Evolutionary conservation across 2,888 invertebrate species (phyloP), one percentile per base, ranked within the genome.

Genomic region (Trissolcus japonicus): DNA sequence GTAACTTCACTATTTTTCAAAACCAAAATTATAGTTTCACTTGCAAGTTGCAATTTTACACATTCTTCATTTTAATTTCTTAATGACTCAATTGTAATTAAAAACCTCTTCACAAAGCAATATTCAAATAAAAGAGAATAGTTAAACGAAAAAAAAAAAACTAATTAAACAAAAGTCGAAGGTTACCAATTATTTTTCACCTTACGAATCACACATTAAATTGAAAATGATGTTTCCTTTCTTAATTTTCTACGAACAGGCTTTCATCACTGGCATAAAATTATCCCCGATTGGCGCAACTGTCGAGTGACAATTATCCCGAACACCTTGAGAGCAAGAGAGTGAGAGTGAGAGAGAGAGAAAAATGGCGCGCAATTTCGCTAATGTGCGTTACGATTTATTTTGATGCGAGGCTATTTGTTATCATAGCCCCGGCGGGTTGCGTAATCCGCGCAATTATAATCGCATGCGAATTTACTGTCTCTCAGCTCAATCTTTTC

Each of bases 361-460:
- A 69, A 61, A 69, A 61, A 46, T 68, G 13, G 48, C 19, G 35
- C 17, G 56, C 46, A 51, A 71, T 62, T 56, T 35, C 43, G 16
- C 16, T 16, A 46, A 46, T 46, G 14, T 46, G 46, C 6, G 40
- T 63, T 62, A 68, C 59, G 62, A 46, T 60, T 74, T 48, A 55
- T 60, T 57, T 19, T 40, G 62, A 66, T 56, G 66, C 60, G 50
- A 60, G 35, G 65, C 46, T 75, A 59, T 63, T 65, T 66, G 71
- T 71, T 76, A 71, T 69, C 61, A 66, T 50, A 53, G 68, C 41
- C 41, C 2, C 43, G 51, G 35, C 46, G 17, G n/a, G 62, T 71
- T 71, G 60, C 61, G 43, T 40, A 54, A 76, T 59, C n/a, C 50
- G 41, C 56, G 59, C 59, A 72, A 76, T 72, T 69, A 76, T 72